Evolutionary conservation across 37 sponge, comb jelly and placozoan species (phyloP).

Genomic region (Cliona cf. orientalis): DNA sequence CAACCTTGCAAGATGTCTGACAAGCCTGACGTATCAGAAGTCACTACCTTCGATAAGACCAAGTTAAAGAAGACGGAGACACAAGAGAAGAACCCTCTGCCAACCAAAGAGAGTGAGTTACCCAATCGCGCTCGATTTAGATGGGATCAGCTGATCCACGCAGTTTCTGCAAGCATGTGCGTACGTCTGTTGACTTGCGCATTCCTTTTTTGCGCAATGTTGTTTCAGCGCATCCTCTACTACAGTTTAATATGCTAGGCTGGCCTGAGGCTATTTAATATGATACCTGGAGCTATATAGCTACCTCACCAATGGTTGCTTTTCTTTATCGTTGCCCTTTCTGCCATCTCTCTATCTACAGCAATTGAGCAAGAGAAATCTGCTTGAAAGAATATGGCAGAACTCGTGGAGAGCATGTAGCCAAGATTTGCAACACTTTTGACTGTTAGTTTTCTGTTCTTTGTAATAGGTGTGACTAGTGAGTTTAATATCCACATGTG

Average conservation of each 20-base stretch:
- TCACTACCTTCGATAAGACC: slow-evolving; percentile 80
- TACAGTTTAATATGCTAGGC: too few relatives aligned
- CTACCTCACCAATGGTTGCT: too few relatives aligned
- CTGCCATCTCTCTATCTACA: slow-evolving; percentile 33
- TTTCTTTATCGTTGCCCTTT: neutral
- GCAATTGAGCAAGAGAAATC: slow-evolving; percentile 82
- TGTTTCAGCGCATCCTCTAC: too few relatives aligned
- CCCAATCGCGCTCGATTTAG: neutral
- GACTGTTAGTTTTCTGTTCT: too few relatives aligned
- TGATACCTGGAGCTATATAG: too few relatives aligned
- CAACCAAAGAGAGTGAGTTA: slow-evolving; percentile 88
- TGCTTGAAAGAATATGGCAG: slow-evolving; percentile 16
- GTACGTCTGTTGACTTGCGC: neutral
- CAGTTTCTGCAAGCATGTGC: neutral
- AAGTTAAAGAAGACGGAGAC: slow-evolving; percentile 86
- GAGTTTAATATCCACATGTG: too few relatives aligned
- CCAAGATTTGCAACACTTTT: too few relatives aligned
- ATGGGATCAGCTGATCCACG: neutral
- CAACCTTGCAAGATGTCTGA: slow-evolving; percentile 22
- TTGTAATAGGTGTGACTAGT: too few relatives aligned
- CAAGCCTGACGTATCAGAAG: slow-evolving; percentile 83
- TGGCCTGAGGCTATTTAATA: too few relatives aligned
- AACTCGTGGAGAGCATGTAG: too few relatives aligned
- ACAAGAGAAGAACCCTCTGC: slow-evolving; percentile 88
- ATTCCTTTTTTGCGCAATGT: too few relatives aligned